Base-by-base conservation (phyloP, 2,888 invertebrate genomes). In the Tyria jacobaeae region DNA sequence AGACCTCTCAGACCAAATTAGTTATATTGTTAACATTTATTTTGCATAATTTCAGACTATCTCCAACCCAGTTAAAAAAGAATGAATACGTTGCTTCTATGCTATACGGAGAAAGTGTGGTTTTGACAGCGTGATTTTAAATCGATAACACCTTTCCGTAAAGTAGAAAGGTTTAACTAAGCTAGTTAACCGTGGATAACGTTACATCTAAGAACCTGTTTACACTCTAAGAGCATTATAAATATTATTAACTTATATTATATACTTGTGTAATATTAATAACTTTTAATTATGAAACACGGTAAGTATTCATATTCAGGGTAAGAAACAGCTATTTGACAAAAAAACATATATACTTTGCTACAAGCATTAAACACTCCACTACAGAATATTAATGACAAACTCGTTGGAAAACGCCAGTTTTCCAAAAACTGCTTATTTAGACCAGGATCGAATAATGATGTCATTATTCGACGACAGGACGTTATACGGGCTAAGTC, bases 401-500 rank as follows among this genome's bases (percentile, higher is more conserved):
- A 54, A 31, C 56, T 55, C 58, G 70, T 47, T 34, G 64, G n/a
- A n/a, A 73, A 72, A 64, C 56, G 58, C 62, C 44, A 10, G 55
- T 61, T 21, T 59, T 51, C 51, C 24, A 47, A 55, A 66, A 63
- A 68, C 70, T 69, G 65, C 72, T 77, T 70, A 69, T 69, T 37
- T 65, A 64, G 73, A 66, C 68, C 62, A 69, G 76, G 80, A 81
- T 83, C 76, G 81, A 87, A 87, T 84, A 87, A 86, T 86, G 81
- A 78, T 81, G n/a, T n/a, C n/a, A n/a, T n/a, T n/a, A n/a, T n/a
- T n/a, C n/a, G n/a, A 85, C 83, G 82, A 84, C 83, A 80, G 81
- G 77, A 81, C 68, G 80, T 80, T 83, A 85, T 87, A 85, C 83
- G 87, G 85, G 86, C 86, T 80, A 81, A 85, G 80, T 81, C 79